Evolutionary conservation across 2,113 vertebrate species (phyloP).

Genomic region (Cynopterus brachyotis): DNA sequence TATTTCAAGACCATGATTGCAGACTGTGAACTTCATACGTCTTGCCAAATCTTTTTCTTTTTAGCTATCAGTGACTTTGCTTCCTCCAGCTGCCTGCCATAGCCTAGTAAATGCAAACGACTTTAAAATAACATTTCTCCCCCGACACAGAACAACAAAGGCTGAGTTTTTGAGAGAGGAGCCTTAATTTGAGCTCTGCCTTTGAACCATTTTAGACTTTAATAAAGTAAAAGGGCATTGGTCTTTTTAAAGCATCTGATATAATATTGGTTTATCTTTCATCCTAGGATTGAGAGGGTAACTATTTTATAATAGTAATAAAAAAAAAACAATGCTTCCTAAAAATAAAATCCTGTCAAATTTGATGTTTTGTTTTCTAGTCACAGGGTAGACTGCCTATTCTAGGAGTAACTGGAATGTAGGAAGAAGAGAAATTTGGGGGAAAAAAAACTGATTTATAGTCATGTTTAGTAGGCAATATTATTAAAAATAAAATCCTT

Average conservation of each 20-base stretch:
- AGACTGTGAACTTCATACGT: background rate
- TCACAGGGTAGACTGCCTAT: background rate
- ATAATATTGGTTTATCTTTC: conserved; percentile 65
- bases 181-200: background rate
- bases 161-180: background rate
- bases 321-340: conserved; percentile 72
- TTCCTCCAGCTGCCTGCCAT: background rate
- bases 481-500: conserved; percentile 75
- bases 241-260: conserved; percentile 71
- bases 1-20: background rate
- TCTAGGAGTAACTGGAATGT: conserved; percentile 49
- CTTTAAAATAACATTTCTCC: conserved; percentile 38
- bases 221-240: background rate
- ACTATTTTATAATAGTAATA: conserved; percentile 73
- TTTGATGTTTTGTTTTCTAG: conserved; percentile 64
- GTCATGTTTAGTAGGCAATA: conserved; percentile 71
- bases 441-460: conserved; percentile 59
- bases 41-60: background rate
- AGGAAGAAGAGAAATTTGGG: conserved; percentile 56
- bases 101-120: conserved; percentile 12
- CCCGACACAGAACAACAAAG: background rate
- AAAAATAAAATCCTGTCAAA: conserved; percentile 71
- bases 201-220: conserved; percentile 27
- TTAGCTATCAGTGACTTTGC: background rate
- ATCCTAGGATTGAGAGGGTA: conserved; percentile 49